phyloP scores from a whole-genome alignment of 2,888 invertebrate species.

The Drosophila atripex region DNA sequence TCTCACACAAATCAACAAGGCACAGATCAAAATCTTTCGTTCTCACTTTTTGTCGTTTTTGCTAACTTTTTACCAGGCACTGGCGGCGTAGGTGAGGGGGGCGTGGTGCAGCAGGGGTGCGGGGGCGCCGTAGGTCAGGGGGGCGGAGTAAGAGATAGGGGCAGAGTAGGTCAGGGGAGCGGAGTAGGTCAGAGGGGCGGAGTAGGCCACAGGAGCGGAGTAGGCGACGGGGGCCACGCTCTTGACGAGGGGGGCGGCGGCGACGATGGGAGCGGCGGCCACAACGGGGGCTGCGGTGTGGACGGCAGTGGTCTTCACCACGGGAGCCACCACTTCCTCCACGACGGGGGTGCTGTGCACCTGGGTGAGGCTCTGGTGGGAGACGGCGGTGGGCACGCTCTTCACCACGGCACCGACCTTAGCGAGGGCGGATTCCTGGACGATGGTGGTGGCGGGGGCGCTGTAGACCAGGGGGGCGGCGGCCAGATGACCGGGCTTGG shows the following conservation, averaged over 20 bases:
- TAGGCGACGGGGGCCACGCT: slow-evolving; percentile 61
- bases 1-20: slow-evolving; percentile 65
- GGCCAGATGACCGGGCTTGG: slow-evolving; percentile 77
- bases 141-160: slow-evolving; percentile 26
- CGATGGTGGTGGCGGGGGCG: slow-evolving; percentile 64
- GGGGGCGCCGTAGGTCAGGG: slow-evolving; percentile 46
- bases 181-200: slow-evolving; percentile 42
- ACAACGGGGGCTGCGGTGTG: slow-evolving; percentile 44
- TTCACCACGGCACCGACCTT: slow-evolving; percentile 81
- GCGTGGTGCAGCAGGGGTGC: slow-evolving; percentile 56
- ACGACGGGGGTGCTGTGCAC: slow-evolving; percentile 83
- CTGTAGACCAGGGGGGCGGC: slow-evolving; percentile 61
- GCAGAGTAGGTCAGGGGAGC: slow-evolving; percentile 62
- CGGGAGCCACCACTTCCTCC: slow-evolving; percentile 80
- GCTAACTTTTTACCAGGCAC: slow-evolving; percentile 62
- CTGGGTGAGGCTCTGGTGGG: slow-evolving; percentile 85
- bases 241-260: slow-evolving; percentile 49
- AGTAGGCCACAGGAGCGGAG: slow-evolving; percentile 47
- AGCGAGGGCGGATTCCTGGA: slow-evolving; percentile 79
- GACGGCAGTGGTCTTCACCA: slow-evolving; percentile 68
- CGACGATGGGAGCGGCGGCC: slow-evolving; percentile 53
- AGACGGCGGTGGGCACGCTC: slow-evolving; percentile 85
- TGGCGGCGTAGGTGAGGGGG: slow-evolving; percentile 62
- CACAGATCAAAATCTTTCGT: slow-evolving; percentile 69
- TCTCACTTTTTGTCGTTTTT: slow-evolving; percentile 29